Evolutionary conservation across 1,140 invertebrate species (phyloP), one percentile per base, ranked within the genome.

Genomic region (Ips typographus): DNA sequence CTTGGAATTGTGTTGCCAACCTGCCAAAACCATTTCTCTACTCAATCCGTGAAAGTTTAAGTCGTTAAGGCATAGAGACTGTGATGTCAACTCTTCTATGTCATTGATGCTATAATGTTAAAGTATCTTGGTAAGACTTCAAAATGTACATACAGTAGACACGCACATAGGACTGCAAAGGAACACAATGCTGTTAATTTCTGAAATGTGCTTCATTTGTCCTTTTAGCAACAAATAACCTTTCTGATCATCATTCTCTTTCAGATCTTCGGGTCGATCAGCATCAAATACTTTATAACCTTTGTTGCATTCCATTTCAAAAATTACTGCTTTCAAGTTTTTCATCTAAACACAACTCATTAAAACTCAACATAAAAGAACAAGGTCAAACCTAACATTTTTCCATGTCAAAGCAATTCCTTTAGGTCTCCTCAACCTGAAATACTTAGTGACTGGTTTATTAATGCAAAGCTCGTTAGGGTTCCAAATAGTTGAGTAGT

Each of bases 1-100:
- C 83, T 90, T 89, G 3, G 92, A 93, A 71, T 92, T 89, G 79
- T 95, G 93, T 74, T 95, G 92, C 91, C 91, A 94, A 0, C 93
- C 94, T 1, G 89, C 87, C 62, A 95, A 81, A 1, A 95, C 90
- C 83, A 95, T 86, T 79, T 95, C 92, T 53, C 90, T 84, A 71
- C 93, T 94, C 59, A 92, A 83, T 5, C 94, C 94, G 75, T 94
- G 93, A 1, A 90, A 87, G 80, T 94, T 95, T 6, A 96, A 84
- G 80, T 95, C 94, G 71, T 93, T 93, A 4, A 96, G 77, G 77
- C 87, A 95, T 1, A 95, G 77, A 2, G 90, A 91, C 75, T 91
- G 89, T 57, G 88, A 87, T 8, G 87, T 84, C 55, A 96, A 83
- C 72, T 95, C 93, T 65, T 93, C 90, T 37, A 94, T 81, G 77